phyloP scores from a whole-genome alignment of 1,140 invertebrate genomes.

The Globodera rostochiensis region DNA sequence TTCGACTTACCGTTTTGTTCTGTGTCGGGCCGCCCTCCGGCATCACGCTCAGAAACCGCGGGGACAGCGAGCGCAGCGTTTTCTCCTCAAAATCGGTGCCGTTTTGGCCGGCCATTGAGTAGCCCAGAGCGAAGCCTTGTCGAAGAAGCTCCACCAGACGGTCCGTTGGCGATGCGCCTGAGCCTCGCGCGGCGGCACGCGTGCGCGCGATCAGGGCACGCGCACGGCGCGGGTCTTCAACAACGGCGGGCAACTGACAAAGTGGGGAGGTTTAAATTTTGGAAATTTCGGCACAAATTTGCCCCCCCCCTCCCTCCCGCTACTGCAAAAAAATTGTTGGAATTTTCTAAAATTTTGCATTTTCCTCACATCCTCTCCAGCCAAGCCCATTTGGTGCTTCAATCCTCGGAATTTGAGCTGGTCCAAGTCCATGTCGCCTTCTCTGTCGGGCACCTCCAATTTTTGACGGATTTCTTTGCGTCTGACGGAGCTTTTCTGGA shows the following conservation, averaged over 20 bases:
- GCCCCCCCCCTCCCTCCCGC: too few relatives aligned
- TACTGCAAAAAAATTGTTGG: not conserved
- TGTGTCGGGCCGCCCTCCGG: slow-evolving; percentile 51
- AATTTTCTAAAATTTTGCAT: not conserved
- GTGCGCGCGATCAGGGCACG: not conserved
- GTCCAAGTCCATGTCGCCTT: slow-evolving; percentile 40
- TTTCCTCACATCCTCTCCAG: slow-evolving; percentile 35
- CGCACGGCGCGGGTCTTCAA: not conserved
- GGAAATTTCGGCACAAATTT: not conserved
- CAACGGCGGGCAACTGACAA: not conserved
- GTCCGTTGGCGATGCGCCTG: not conserved
- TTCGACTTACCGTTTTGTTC: slow-evolving; percentile 37
- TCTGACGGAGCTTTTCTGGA: slow-evolving; percentile 11
- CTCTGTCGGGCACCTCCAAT: slow-evolving; percentile 34
- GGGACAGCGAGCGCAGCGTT: slow-evolving; percentile 58
- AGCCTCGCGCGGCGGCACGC: not conserved
- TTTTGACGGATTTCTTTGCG: slow-evolving; percentile 40
- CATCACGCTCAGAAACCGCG: slow-evolving; percentile 53
- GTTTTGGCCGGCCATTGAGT: slow-evolving; percentile 57
- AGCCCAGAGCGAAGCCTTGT: slow-evolving; percentile 55
- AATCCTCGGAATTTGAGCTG: slow-evolving; percentile 43
- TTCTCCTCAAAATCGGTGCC: slow-evolving; percentile 60
- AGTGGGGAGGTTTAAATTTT: not conserved
- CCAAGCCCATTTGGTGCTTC: slow-evolving; percentile 30
- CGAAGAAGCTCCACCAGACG: slow-evolving; percentile 39